Conservation (phyloP, 2,888 invertebrate genomes). For the Eremobia ochroleuca region DNA sequence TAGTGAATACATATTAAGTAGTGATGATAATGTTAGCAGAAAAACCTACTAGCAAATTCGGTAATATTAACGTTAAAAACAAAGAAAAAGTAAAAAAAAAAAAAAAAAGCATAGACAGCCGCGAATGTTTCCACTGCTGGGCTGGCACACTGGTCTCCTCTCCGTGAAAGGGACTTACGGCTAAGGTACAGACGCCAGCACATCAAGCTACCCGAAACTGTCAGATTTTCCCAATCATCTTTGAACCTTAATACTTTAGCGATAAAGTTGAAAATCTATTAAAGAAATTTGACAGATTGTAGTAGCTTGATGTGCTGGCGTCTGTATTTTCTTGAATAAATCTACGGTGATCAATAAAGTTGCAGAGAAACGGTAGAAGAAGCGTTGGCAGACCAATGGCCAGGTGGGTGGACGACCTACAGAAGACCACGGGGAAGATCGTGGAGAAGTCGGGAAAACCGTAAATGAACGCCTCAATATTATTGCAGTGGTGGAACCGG, state of each 20-base stretch:
- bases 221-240: no score
- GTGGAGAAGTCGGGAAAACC: no score
- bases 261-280: no score
- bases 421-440: background rate
- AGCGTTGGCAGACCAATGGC: background rate
- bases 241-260: no score
- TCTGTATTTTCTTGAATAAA: background rate
- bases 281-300: no score
- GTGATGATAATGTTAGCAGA: slow-evolving; percentile 19
- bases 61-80: background rate
- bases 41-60: background rate
- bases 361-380: background rate
- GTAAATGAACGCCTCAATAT: no score
- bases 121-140: background rate
- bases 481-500: no score
- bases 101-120: background rate
- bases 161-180: no score
- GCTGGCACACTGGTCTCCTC: background rate
- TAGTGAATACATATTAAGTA: slow-evolving; percentile 50
- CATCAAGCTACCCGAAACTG: no score
- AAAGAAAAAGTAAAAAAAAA: no score
- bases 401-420: background rate
- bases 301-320: no score
- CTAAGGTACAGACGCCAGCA: no score
- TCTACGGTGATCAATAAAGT: background rate